Evolutionary conservation across 2,888 invertebrate species (phyloP).

Genomic region (Netelia melanura): DNA sequence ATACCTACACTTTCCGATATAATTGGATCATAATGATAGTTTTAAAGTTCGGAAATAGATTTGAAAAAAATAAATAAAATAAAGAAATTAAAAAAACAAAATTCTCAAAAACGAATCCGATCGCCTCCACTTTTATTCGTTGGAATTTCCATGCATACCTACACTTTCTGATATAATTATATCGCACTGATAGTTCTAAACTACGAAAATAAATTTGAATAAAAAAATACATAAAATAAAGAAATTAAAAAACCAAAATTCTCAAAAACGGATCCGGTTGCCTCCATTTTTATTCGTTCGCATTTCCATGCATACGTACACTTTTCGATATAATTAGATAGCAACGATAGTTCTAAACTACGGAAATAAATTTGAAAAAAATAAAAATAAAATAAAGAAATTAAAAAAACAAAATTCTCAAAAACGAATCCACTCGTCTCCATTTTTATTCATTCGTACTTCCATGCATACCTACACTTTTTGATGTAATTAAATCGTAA

Average conservation of each 20-base stretch:
- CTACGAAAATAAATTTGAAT: no score
- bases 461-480: not conserved
- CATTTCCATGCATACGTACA: not conserved
- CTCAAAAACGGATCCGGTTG: not conserved
- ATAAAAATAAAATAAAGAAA: no score
- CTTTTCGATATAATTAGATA: constrained; percentile 9
- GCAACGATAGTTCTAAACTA: not conserved
- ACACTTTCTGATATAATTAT: no score
- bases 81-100: no score
- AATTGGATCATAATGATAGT: not conserved
- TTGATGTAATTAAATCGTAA: constrained; percentile 7
- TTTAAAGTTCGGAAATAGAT: not conserved
- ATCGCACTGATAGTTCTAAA: no score
- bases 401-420: not conserved
- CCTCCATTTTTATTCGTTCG: not conserved
- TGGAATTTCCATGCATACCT: no score
- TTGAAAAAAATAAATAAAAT: no score
- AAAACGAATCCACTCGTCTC: not conserved
- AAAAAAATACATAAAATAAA: no score
- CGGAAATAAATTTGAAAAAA: not conserved
- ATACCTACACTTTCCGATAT: constrained; percentile 1
- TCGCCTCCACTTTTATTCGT: no score
- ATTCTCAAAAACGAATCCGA: no score
- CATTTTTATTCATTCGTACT: not conserved
- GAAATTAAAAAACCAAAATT: not conserved